phyloP scores from a whole-genome alignment of 2,113 vertebrate genomes.

The Trachemys scripta region DNA sequence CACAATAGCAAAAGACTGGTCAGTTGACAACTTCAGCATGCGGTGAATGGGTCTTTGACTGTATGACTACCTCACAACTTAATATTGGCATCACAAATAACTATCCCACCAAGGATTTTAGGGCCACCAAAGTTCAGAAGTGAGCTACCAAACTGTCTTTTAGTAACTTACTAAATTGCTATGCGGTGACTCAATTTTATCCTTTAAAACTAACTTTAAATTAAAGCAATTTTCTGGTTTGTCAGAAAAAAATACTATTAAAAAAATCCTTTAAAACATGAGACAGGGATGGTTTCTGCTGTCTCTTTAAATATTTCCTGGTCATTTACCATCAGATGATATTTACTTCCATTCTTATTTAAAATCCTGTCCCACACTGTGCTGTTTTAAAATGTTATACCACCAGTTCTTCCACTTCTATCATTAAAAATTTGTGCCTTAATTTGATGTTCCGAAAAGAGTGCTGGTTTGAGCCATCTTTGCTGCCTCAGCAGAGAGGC shows the following conservation, averaged over 20 bases:
- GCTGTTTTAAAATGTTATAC: not conserved
- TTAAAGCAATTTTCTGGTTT: not conserved
- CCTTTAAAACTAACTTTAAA: not conserved
- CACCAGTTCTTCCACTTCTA: not conserved
- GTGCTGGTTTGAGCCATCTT: not conserved
- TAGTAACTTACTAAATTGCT: not conserved
- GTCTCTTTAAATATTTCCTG: not conserved
- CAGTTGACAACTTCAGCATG: not conserved
- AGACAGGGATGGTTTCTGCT: not conserved
- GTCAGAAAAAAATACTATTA: constrained; percentile 1
- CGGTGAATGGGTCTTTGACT: too few relatives aligned
- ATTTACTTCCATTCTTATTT: not conserved
- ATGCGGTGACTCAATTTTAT: not conserved
- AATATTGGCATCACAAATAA: not conserved
- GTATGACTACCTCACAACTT: not conserved
- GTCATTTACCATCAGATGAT: constrained; percentile 12
- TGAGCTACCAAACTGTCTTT: not conserved
- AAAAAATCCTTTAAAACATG: constrained; percentile 26
- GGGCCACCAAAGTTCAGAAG: not conserved
- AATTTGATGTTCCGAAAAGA: constrained; percentile 13
- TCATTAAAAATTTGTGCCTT: not conserved
- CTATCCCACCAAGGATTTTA: not conserved
- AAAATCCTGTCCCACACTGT: not conserved
- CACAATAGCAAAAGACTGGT: not conserved
- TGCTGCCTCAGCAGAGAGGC: constrained; percentile 16